These are phyloP conservation scores for Drosophila mulleri DNA, from an alignment of 2,888 invertebrate species.

Conservation along the genomic window DNA sequence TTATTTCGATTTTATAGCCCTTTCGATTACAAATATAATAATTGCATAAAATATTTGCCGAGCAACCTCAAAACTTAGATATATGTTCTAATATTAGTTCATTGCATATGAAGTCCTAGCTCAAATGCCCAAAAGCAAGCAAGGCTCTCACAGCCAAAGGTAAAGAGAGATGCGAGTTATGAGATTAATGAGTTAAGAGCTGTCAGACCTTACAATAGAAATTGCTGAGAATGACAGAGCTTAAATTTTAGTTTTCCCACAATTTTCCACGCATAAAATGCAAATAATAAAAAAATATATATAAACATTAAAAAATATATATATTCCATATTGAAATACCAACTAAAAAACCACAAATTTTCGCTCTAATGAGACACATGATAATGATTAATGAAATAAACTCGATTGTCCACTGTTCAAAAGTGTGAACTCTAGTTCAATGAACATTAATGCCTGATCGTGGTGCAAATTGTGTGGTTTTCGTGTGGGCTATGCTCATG, in stretches of 20 bases:
- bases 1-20: too few species aligned
- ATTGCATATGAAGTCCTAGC: too few species aligned
- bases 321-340: neutral
- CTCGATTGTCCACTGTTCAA: conserved; percentile 23
- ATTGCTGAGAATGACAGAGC: too few species aligned
- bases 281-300: neutral
- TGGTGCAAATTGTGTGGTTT: conserved; percentile 37
- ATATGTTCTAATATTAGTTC: too few species aligned
- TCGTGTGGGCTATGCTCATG: conserved; percentile 36
- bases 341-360: neutral
- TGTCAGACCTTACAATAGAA: too few species aligned
- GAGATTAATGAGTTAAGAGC: too few species aligned
- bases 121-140: too few species aligned
- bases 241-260: conserved; percentile 19
- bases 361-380: conserved; percentile 40
- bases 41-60: too few species aligned
- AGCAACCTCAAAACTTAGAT: too few species aligned
- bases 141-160: too few species aligned
- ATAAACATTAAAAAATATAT: neutral
- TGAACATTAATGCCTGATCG: conserved; percentile 34
- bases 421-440: conserved; percentile 57
- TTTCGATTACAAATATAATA: too few species aligned
- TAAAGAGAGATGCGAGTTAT: too few species aligned
- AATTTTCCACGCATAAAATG: conserved; percentile 3
- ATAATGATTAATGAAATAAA: conserved; percentile 48